Evolutionary conservation across 2,113 vertebrate genomes (phyloP).

Genomic region (Chloroceryle aenea): DNA sequence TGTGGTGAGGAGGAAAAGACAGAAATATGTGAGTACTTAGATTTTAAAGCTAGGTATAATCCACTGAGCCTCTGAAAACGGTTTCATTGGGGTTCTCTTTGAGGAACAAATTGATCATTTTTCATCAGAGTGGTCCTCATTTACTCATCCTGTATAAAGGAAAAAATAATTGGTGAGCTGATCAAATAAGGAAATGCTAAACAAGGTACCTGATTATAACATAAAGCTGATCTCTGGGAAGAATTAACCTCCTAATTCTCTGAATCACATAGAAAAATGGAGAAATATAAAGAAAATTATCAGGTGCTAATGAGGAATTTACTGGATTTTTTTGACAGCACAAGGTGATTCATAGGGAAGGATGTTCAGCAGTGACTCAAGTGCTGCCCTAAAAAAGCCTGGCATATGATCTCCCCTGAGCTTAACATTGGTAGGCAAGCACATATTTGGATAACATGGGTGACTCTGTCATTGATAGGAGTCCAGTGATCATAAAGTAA

Average conservation of each 20-base stretch:
- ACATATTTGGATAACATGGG: fast-evolving
- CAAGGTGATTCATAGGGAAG: background rate
- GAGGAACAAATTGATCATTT: background rate
- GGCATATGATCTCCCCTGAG: background rate
- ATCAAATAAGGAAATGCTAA: background rate
- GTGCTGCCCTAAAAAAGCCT: background rate
- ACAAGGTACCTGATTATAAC: background rate
- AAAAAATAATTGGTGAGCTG: background rate
- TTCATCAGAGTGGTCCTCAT: background rate
- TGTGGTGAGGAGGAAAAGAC: background rate
- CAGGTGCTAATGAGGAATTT: background rate
- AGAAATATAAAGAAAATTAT: background rate
- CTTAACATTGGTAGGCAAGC: background rate
- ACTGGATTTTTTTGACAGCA: background rate
- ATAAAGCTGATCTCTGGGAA: background rate
- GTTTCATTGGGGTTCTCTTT: background rate
- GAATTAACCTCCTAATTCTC: background rate
- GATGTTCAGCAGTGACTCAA: background rate
- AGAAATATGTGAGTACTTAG: background rate
- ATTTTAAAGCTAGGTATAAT: background rate
- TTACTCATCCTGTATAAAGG: background rate
- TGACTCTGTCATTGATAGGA: background rate
- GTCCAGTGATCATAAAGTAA: background rate
- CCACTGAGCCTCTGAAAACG: background rate
- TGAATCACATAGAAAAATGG: background rate